Evolutionary conservation across 2,797 vertebrate genomes (phyloP).

Genomic region (Geotrypetes seraphini): DNA sequence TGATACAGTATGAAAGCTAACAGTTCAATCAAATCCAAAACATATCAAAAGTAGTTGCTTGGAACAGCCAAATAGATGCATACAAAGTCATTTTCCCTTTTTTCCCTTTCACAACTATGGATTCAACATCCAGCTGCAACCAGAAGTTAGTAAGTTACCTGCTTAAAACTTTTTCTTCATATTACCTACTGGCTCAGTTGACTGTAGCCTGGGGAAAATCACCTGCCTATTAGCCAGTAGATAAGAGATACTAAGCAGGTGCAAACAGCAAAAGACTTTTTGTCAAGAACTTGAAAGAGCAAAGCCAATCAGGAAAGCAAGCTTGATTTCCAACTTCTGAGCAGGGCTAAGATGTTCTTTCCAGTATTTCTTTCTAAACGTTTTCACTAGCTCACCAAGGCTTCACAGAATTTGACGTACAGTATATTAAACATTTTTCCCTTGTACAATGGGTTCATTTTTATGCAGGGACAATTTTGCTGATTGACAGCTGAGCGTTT

Average conservation of each 20-base stretch:
- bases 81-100: no score
- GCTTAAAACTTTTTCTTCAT: slow-evolving; percentile 30
- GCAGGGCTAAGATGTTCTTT: slow-evolving; percentile 39
- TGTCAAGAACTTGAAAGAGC: no score
- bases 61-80: no score
- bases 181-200: slow-evolving; percentile 17
- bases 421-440: slow-evolving; percentile 69
- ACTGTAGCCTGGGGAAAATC: slow-evolving; percentile 18
- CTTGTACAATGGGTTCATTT: slow-evolving; percentile 57
- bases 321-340: slow-evolving; percentile 30
- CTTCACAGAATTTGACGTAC: slow-evolving; percentile 73
- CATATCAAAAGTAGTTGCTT: no score
- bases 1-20: no score
- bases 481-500: slow-evolving; percentile 73
- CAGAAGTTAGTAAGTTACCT: slow-evolving; percentile 25
- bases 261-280: slow-evolving; percentile 15
- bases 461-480: slow-evolving; percentile 63
- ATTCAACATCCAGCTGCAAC: slow-evolving; percentile 13
- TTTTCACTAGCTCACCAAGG: slow-evolving; percentile 38
- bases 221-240: slow-evolving; percentile 13
- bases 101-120: no score
- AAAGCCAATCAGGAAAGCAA: slow-evolving; percentile 25
- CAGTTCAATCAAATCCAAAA: no score
- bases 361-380: slow-evolving; percentile 33
- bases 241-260: slow-evolving; percentile 14